These are phyloP conservation scores for Corythornis leucogaster DNA, from an alignment of 2,797 vertebrate genomes.

Conservation along the genomic window DNA sequence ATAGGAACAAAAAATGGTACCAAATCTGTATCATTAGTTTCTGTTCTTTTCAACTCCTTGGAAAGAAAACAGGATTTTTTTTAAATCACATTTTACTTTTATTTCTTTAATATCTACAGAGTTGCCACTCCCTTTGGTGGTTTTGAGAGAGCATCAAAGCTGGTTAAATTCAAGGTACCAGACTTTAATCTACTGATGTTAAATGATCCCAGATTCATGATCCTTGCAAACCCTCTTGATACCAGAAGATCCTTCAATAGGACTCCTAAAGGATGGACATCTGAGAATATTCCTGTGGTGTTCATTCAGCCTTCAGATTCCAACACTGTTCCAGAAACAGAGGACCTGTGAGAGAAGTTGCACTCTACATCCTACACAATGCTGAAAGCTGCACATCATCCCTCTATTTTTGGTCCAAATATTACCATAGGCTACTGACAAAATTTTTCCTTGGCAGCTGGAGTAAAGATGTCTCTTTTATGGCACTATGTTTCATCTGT, in stretches of 20 bases:
- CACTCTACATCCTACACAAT: not conserved
- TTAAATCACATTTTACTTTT: constrained; percentile 14
- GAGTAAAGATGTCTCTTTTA: constrained; percentile 17
- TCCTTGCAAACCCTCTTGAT: constrained; percentile 77
- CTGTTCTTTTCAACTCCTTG: not conserved
- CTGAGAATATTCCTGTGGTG: constrained; percentile 76
- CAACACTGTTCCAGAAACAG: constrained; percentile 87
- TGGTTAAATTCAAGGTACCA: constrained; percentile 83
- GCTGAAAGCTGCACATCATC: constrained; percentile 1
- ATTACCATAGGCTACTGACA: constrained; percentile 26
- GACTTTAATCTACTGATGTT: constrained; percentile 82
- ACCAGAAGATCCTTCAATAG: constrained; percentile 93
- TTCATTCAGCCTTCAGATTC: constrained; percentile 78
- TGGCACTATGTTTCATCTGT: constrained; percentile 31
- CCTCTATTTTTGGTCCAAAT: constrained; percentile 4
- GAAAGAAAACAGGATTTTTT: not conserved
- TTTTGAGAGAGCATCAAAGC: constrained; percentile 87
- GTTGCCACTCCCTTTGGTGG: constrained; percentile 95
- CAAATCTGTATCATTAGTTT: not conserved
- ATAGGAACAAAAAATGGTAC: not conserved
- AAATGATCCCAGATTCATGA: constrained; percentile 80
- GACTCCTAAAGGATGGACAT: constrained; percentile 90
- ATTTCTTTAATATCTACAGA: constrained; percentile 78
- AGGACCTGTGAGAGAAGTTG: constrained; percentile 88
- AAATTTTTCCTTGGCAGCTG: constrained; percentile 16